Evolutionary conservation across 2,113 vertebrate species (phyloP).

Genomic region (Cynopterus brachyotis): DNA sequence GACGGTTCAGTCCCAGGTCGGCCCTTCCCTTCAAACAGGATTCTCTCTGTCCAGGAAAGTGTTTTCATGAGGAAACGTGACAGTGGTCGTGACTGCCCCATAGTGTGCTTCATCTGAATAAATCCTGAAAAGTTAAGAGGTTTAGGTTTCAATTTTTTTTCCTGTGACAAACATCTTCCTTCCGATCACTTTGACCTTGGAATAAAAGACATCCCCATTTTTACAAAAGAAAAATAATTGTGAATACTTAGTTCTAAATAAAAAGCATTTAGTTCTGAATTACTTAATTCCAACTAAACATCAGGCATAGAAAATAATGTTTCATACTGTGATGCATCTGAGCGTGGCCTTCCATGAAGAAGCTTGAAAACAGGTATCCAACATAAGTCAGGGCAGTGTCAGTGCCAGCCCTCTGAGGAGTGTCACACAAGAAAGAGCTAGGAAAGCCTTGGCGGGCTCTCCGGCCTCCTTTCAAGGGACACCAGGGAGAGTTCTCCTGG

Average conservation of each 20-base stretch:
- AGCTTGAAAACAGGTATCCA: constrained; percentile 78
- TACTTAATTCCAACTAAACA: constrained; percentile 80
- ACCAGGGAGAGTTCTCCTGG: constrained; percentile 60
- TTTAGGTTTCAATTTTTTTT: constrained; percentile 53
- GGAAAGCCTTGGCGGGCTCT: constrained; percentile 79
- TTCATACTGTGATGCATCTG: constrained; percentile 80
- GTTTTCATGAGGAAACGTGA: not conserved
- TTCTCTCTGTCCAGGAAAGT: not conserved
- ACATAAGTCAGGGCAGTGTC: constrained; percentile 75
- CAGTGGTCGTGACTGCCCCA: not conserved
- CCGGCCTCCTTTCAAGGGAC: constrained; percentile 75
- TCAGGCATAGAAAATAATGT: constrained; percentile 85
- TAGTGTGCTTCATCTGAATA: constrained; percentile 80
- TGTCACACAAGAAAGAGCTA: constrained; percentile 76
- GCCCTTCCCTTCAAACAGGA: not conserved
- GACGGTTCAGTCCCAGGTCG: not conserved
- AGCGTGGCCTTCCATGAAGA: constrained; percentile 79
- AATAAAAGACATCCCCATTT: constrained; percentile 72
- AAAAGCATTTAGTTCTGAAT: constrained; percentile 82
- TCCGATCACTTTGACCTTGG: constrained; percentile 39
- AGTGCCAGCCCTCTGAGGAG: constrained; percentile 67
- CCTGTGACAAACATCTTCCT: constrained; percentile 58
- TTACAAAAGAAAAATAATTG: constrained; percentile 81
- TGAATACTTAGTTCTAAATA: constrained; percentile 79
- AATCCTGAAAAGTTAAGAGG: constrained; percentile 53